These are phyloP conservation scores for Antitype chi DNA, from an alignment of 2,888 invertebrate genomes.

Conservation along the genomic window DNA sequence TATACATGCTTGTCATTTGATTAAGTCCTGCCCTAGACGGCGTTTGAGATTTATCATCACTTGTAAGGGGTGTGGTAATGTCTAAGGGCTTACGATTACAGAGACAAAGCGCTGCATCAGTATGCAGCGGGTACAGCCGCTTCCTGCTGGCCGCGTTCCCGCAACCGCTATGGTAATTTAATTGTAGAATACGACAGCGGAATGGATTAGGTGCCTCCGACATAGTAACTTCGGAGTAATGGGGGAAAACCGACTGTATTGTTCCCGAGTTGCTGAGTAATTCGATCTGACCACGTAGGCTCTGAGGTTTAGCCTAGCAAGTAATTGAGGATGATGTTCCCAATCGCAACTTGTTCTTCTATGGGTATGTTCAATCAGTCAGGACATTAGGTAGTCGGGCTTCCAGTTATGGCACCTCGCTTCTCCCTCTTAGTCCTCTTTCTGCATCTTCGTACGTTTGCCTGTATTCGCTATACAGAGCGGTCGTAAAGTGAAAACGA, in stretches of 20 bases:
- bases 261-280: constrained; percentile 64
- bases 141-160: constrained; percentile 87
- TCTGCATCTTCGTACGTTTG: not conserved
- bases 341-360: not conserved
- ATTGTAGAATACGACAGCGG: constrained; percentile 81
- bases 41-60: constrained; percentile 33
- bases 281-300: constrained; percentile 47
- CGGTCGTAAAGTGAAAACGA: not conserved
- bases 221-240: constrained; percentile 65
- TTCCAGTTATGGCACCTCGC: not conserved
- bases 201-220: constrained; percentile 74
- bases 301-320: constrained; percentile 35
- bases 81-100: constrained; percentile 50
- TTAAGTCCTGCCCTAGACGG: not conserved
- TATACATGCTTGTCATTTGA: not conserved
- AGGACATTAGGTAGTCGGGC: not conserved
- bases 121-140: constrained; percentile 79
- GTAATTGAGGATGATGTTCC: constrained; percentile 50
- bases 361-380: not conserved
- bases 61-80: constrained; percentile 40
- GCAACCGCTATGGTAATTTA: constrained; percentile 85
- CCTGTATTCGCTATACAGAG: not conserved
- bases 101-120: constrained; percentile 77
- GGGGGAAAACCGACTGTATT: constrained; percentile 76
- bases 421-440: not conserved